phyloP scores from a whole-genome alignment of 2,113 vertebrate species.

The Marmota monax region DNA sequence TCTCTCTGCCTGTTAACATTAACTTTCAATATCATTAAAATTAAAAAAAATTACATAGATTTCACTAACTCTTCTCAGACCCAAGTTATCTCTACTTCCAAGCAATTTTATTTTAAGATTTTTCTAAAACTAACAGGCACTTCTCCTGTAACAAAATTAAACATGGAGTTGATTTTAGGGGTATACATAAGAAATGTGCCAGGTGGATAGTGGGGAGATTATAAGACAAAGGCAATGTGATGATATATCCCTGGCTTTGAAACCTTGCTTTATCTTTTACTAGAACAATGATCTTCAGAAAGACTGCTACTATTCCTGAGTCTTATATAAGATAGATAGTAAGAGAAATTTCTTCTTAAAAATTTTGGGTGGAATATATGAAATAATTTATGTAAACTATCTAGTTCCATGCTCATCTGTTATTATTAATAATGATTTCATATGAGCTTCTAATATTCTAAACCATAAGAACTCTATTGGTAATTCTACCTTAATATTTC shows the following conservation, averaged over 20 bases:
- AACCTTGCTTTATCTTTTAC: not conserved
- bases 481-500: not conserved
- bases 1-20: not conserved
- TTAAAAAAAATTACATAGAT: not conserved
- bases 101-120: not conserved
- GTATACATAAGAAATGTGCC: not conserved
- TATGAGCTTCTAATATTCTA: constrained; percentile 10
- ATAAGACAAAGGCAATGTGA: not conserved
- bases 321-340: not conserved
- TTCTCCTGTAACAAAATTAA: not conserved
- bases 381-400: constrained; percentile 3
- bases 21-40: constrained; percentile 15
- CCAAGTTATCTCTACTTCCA: not conserved
- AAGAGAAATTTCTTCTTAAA: not conserved
- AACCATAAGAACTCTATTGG: not conserved
- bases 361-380: not conserved
- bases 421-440: not conserved
- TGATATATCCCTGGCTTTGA: not conserved
- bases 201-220: not conserved
- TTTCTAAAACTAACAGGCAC: not conserved
- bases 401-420: not conserved
- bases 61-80: not conserved
- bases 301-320: not conserved
- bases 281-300: not conserved
- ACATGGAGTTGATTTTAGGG: not conserved